Percentiles rank a stretch among this genome's conserved stretches.
Conservation (phyloP, 2,888 invertebrate species). For the Sminthurinus aureus region DNA sequence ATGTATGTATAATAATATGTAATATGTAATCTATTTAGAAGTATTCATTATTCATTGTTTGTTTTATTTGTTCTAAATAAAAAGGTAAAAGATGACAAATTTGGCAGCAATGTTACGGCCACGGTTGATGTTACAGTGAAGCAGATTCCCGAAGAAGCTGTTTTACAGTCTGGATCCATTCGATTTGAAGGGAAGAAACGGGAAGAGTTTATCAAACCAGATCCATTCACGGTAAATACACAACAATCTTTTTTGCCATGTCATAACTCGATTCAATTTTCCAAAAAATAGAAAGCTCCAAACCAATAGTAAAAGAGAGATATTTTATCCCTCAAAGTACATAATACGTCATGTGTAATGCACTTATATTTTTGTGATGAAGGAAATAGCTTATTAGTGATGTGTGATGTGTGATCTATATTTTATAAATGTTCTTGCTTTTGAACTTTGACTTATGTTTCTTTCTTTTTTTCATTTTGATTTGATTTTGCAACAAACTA, state of each 20-base stretch:
- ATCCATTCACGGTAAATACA: conserved; percentile 41
- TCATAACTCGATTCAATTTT: no score
- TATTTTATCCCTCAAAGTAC: no score
- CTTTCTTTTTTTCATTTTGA: not conserved
- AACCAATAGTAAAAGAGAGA: no score
- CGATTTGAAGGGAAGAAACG: conserved; percentile 81
- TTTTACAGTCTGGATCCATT: conserved; percentile 90
- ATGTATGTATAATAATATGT: no score
- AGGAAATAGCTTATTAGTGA: no score
- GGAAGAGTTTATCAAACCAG: conserved; percentile 77
- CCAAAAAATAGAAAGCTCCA: no score
- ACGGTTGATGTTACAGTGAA: conserved; percentile 87
- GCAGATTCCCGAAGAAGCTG: conserved; percentile 89
- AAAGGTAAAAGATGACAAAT: conserved; percentile 62
- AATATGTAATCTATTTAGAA: not conserved
- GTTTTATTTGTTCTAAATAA: conserved; percentile 54
- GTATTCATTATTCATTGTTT: not conserved
- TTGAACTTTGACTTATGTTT: conserved; percentile 8
- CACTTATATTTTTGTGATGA: no score
- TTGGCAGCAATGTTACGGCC: conserved; percentile 72
- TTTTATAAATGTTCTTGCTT: not conserved
- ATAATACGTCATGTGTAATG: no score
- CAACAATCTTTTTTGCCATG: not conserved
- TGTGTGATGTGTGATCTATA: no score
- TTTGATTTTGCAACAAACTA: no score